Evolutionary conservation across 2,113 vertebrate genomes (phyloP), one percentile per base, ranked within the genome.

Genomic region (Ophthalmolycus amberensis): DNA sequence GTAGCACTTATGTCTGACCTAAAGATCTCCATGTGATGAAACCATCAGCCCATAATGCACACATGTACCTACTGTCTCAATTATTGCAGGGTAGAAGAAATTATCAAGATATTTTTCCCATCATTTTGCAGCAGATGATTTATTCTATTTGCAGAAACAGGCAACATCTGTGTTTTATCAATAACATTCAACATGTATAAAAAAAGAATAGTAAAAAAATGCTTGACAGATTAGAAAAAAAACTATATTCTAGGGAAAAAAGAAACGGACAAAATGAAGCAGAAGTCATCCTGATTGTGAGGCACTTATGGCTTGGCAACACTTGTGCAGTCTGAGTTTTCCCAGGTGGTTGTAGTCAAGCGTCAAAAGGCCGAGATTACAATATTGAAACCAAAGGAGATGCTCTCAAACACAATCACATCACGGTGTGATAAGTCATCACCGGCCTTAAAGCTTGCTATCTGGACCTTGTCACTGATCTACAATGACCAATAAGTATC

Each of bases 111-210:
- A 75, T 90, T 82, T 91, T 82, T 58, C 85, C 74, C 25, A 59
- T 92, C 25, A 56, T 92, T 91, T 92, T 94, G 82, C 81, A 77
- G 72, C 64, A 85, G 80, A 93, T 82, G 83, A 93, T 94, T 94
- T 95, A 94, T 95, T 95, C 83, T 87, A 76, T 90, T 92, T 90
- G 88, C 85, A 89, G 79, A 92, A 88, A 92, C 89, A 93, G 90
- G 89, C 86, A 92, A 93, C 95, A 96, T 94, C 93, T 94, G 93
- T 89, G 80, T 93, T 92, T 92, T 86, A 94, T 94, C 89, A 86
- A 90, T 89, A 94, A 90, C 86, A 92, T 94, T 90, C 88, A 91
- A 89, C 82, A 87, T 86, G 83, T 94, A 92, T 89, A 91, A 93
- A 93, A 87, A 87, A 90, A 80, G 80, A 85, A 42, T 27, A 89